Percentiles rank a stretch among this genome's conserved stretches.
These are phyloP conservation scores for Triplophysa dalaica DNA, from an alignment of 2,113 vertebrate genomes.

Conservation along the genomic window DNA sequence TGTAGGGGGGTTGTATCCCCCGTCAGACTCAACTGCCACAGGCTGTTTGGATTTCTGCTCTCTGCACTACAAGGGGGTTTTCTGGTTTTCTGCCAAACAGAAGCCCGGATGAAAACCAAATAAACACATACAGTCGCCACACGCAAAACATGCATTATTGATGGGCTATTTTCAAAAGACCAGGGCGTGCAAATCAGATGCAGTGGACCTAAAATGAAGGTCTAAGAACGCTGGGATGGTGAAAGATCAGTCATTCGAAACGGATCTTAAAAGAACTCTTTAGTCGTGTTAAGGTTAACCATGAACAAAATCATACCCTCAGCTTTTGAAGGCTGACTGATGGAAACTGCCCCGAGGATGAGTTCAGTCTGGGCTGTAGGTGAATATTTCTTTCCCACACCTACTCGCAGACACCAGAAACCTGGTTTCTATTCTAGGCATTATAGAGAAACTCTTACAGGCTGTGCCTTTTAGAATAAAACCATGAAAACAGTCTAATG, in stretches of 20 bases:
- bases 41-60: slow-evolving; percentile 66
- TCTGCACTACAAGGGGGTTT: slow-evolving; percentile 55
- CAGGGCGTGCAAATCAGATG: not conserved
- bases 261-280: not conserved
- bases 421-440: too few relatives aligned
- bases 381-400: too few relatives aligned
- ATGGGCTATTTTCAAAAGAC: not conserved
- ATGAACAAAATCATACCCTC: too few relatives aligned
- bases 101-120: slow-evolving; percentile 54
- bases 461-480: too few relatives aligned
- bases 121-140: slow-evolving; percentile 47
- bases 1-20: slow-evolving; percentile 49
- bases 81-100: slow-evolving; percentile 51
- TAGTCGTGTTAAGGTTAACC: not conserved
- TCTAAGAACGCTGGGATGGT: not conserved
- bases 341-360: too few relatives aligned
- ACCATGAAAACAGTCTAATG: too few relatives aligned
- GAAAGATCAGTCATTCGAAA: not conserved
- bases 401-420: too few relatives aligned
- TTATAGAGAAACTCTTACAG: too few relatives aligned
- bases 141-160: slow-evolving; percentile 5
- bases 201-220: not conserved
- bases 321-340: too few relatives aligned
- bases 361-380: too few relatives aligned
- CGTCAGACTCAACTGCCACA: slow-evolving; percentile 57